Evolutionary conservation across 1,140 invertebrate species (phyloP), one percentile per base, ranked within the genome.

Genomic region (Arion vulgaris): DNA sequence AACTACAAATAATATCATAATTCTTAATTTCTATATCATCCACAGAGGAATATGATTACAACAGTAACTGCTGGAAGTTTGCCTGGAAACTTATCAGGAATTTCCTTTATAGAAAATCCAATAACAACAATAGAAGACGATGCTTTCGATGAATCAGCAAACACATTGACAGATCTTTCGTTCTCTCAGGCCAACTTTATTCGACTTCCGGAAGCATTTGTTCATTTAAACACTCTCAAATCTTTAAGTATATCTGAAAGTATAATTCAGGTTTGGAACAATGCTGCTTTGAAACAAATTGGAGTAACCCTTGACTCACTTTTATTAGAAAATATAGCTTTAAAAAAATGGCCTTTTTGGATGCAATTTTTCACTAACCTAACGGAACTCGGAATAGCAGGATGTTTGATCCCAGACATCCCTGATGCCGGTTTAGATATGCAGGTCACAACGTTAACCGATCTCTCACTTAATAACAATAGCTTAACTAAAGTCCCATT

Each of bases 111-210:
- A 57, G 53, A 23, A 23, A 57, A 57, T 57, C 53, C 53, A 11
- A 57, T 57, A 57, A 57, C 53, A 57, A 57, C 53, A 19, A 57
- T 57, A 57, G 53, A 57, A 57, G 53, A 57, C 53, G 53, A 57
- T 57, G 53, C 53, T 19, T 57, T 57, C 26, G 53, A 57, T 57
- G 53, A 23, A 57, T 57, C 53, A 57, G 53, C 53, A 19, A 19
- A 57, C 19, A 57, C 53, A 4, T 57, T 57, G 26, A 11, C 53
- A n/a, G 15, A 4, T 2, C 53, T 57, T n/a, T 4, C 53, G 1
- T 57, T 57, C 53, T 57, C 53, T 23, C 53, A 57, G 53, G 53
- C 53, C 26, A 9, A 19, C 19, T 57, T 57, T 57, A 19, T 19
- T 23, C 53, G 53, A 15, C 19, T 66, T 34, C 62, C 62, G n/a